Evolutionary conservation across 2,797 vertebrate genomes (phyloP), one percentile per base, ranked within the genome.

Genomic region (Pseudocheirus occidentalis): DNA sequence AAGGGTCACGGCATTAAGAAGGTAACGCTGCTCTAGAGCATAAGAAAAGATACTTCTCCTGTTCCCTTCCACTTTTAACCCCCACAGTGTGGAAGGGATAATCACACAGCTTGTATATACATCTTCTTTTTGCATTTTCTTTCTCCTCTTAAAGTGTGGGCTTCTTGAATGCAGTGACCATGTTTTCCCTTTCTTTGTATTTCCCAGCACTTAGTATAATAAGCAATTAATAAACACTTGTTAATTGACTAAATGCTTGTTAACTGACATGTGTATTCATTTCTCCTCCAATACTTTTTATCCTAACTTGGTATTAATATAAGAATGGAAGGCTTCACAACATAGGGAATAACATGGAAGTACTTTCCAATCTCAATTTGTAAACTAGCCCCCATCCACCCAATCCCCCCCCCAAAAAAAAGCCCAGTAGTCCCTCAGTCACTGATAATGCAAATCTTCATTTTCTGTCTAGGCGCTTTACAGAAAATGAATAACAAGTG

Each of bases 371-470:
- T 50, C 92, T 94, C 90, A 55, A 53, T 90, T 10, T 90, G 50
- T 95, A 97, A 95, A 24, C 53, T 40, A 90, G 21, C 54, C 90
- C 73, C 62, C 55, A 57, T 18, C 92, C 95, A 96, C 92, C 58
- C 29, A 13, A 0, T 16, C 46, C 87, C 12, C 18, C 46, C 4
- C 73, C 81, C n/a, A n/a, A n/a, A 57, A 53, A 92, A 93, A 90
- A 55, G 55, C 10, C 14, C 55, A 27, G 24, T 27, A 50, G 24
- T 87, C 21, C 21, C n/a, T 81, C 9, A 27, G 73, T 9, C 18
- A 24, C 53, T 34, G 52, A 90, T 29, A 90, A 90, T 54, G 28
- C 50, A 28, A 55, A 31, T n/a, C 59, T 9, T 56, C n/a, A 91
- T 66, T 94, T 94, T 94, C n/a, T 90, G 27, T 55, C 54, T n/a